These are phyloP conservation scores for Nyctibius bracteatus DNA, from an alignment of 2,113 vertebrate genomes.

Conservation along the genomic window DNA sequence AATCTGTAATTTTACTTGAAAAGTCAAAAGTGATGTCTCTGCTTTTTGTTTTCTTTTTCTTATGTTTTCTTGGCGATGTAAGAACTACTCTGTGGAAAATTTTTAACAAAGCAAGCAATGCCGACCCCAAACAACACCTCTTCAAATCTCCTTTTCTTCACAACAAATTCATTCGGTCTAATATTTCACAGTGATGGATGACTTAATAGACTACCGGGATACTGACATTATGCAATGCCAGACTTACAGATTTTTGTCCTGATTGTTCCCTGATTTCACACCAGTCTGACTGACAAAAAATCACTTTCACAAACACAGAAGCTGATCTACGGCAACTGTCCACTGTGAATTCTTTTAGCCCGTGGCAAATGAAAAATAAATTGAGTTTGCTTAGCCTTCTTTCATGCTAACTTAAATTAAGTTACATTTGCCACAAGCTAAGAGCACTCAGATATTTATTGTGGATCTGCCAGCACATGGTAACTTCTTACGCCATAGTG, in stretches of 20 bases:
- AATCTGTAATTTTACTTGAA: not conserved
- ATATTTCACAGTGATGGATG: not conserved
- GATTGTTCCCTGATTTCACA: not conserved
- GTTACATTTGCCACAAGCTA: not conserved
- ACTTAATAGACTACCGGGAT: not conserved
- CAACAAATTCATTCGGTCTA: not conserved
- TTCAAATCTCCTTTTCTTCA: not conserved
- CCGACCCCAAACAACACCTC: not conserved
- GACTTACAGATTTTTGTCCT: not conserved
- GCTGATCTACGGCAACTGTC: not conserved
- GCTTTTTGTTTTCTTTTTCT: not conserved
- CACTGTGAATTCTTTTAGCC: constrained; percentile 5
- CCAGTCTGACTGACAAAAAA: not conserved
- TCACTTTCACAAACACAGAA: not conserved
- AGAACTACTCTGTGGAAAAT: not conserved
- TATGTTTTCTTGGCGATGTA: not conserved
- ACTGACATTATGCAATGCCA: not conserved
- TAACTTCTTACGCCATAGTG: not conserved
- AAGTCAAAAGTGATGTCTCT: not conserved
- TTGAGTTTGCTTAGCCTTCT: constrained; percentile 13
- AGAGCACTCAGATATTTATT: constrained; percentile 10
- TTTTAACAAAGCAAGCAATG: not conserved
- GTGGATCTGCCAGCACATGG: not conserved
- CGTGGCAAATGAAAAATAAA: constrained; percentile 41
- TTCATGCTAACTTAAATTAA: constrained; percentile 30